phyloP scores from a whole-genome alignment of 2,888 invertebrate species.

The Rhabditophanes sp. region DNA sequence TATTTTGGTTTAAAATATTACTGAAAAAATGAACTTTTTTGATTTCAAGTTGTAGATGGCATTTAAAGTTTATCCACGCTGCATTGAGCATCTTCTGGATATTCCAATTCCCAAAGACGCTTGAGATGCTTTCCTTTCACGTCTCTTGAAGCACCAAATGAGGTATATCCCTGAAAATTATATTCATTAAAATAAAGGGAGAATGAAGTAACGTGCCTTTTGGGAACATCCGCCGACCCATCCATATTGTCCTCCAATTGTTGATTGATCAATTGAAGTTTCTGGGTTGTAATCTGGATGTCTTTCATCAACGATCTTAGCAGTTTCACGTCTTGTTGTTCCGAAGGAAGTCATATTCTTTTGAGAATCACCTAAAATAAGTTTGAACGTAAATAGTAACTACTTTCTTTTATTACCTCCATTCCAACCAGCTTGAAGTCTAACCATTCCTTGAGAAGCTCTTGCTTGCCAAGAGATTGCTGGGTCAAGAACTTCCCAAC shows the following conservation, averaged over 20 bases:
- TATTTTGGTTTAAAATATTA: too few species aligned
- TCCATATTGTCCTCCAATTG: too few species aligned
- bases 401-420: constrained; percentile 14
- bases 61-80: too few species aligned
- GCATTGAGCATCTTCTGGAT: too few species aligned
- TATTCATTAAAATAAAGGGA: background rate
- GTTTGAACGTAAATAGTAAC: constrained; percentile 1
- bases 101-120: constrained; percentile 42
- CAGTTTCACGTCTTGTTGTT: constrained; percentile 42
- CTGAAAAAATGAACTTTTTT: too few species aligned
- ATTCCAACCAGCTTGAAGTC: constrained; percentile 44
- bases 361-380: constrained; percentile 41
- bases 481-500: constrained; percentile 43
- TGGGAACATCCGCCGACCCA: constrained; percentile 43
- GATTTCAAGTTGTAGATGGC: too few species aligned
- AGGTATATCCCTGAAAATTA: constrained; percentile 24
- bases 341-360: constrained; percentile 44
- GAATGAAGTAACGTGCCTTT: constrained; percentile 17
- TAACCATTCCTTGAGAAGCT: constrained; percentile 41
- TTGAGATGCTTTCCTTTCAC: constrained; percentile 43
- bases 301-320: constrained; percentile 39
- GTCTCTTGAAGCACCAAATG: constrained; percentile 42
- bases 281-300: constrained; percentile 43
- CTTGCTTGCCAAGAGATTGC: constrained; percentile 41
- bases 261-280: constrained; percentile 34